Base-by-base conservation (phyloP, 2,888 invertebrate species). In the Elegia similella region DNA sequence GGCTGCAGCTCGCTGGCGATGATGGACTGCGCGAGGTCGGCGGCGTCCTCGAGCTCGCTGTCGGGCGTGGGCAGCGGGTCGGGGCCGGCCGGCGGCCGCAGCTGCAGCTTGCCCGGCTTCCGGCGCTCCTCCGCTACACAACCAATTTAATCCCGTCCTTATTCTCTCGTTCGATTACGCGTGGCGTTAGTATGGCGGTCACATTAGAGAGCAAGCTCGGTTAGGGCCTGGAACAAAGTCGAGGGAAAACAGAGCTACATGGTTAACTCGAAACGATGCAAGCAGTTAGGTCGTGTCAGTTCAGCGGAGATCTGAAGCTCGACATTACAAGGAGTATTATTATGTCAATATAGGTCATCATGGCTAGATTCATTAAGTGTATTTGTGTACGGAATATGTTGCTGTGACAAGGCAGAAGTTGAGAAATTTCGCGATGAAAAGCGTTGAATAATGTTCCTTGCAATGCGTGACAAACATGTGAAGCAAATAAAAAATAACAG, bases 191-290 rank as follows among this genome's bases (percentile, higher is more conserved):
- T 92, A 89, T 85, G 77, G 91, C 88, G 84, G 80, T 92, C 92
- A 92, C 92, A 92, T 90, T 88, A 92, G 80, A 86, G 92, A 87
- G 88, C 92, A 92, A 92, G 91, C 92, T 88, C 91, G 91, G 91
- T 92, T 92, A 92, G 89, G 86, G 91, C 91, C 92, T 92, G 92
- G 86, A 92, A 92, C 92, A 92, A 89, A 90, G 85, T 91, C 80
- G 86, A 88, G 87, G 88, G 90, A 90, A 88, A 89, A 89, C 86
- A 80, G 69, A 83, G 82, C 89, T 85, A 84, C 88, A 73, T 76
- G 80, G 91, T 92, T 92, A 89, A 84, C 73, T 76, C 70, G 82
- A 85, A 88, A 87, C 78, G 76, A 83, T 83, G 87, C 89, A 86
- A 84, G 89, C 88, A 78, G 84, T 88, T 89, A 89, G 85, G 64